A percentile compares a stretch with the other conserved stretches of the same genome.
These are phyloP conservation scores for Scolopax rusticola DNA, from an alignment of 2,797 vertebrate genomes.

Conservation along the genomic window DNA sequence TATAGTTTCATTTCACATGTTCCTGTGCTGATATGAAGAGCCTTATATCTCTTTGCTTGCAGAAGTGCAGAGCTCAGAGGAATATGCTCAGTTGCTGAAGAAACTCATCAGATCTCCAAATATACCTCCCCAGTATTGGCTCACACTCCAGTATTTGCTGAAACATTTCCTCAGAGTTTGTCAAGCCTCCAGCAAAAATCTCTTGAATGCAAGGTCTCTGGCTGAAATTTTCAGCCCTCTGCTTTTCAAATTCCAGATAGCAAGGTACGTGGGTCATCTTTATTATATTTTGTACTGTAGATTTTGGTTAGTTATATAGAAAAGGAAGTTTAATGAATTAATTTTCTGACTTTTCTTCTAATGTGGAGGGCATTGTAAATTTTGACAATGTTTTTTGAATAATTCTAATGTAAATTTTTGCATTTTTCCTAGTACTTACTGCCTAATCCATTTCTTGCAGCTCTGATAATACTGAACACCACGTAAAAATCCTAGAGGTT, in stretches of 20 bases:
- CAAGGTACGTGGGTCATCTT: constrained; percentile 82
- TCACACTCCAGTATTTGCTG: constrained; percentile 93
- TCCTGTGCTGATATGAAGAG: background rate
- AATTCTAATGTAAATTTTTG: background rate
- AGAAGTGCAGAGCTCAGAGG: constrained; percentile 91
- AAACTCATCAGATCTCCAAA: constrained; percentile 85
- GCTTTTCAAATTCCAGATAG: constrained; percentile 88
- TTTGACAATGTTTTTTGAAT: background rate
- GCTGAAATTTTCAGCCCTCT: constrained; percentile 94
- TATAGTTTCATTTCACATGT: background rate
- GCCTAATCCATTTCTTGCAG: constrained; percentile 73
- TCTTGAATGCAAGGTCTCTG: constrained; percentile 86
- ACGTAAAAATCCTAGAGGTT: constrained; percentile 91
- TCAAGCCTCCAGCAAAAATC: constrained; percentile 89
- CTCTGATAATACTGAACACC: constrained; percentile 91
- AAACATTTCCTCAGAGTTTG: constrained; percentile 92
- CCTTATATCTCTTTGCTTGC: constrained; percentile 54
- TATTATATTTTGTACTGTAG: background rate
- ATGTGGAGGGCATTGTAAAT: background rate
- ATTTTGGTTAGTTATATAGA: background rate
- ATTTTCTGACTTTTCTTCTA: background rate
- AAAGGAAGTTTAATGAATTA: background rate
- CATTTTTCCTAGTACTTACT: background rate
- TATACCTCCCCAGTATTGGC: constrained; percentile 94
- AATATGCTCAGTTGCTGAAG: constrained; percentile 89